A percentile compares a stretch with the other conserved stretches of the same genome.
Evolutionary conservation across 2,113 vertebrate genomes (phyloP).

Genomic region (Ammodytes marinus): DNA sequence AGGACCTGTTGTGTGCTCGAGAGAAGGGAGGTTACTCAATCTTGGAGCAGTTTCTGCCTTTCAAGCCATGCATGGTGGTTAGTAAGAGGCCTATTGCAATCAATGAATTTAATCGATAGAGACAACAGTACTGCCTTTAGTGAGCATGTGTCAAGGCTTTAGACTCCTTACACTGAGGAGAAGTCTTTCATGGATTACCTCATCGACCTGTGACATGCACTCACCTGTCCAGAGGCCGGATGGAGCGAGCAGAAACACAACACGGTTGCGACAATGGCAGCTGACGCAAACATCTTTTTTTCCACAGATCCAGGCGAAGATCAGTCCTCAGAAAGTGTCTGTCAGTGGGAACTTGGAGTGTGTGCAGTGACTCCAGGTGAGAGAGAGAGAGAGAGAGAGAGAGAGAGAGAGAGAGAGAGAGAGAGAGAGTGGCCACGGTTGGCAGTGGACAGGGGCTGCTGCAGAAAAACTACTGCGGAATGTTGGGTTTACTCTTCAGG

Average conservation of each 20-base stretch:
- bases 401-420: too few relatives aligned
- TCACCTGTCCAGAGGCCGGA: constrained; percentile 79
- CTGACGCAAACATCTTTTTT: constrained; percentile 69
- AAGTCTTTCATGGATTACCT: background rate
- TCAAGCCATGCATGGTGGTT: background rate
- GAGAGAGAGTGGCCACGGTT: constrained; percentile 42
- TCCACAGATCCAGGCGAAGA: constrained; percentile 25
- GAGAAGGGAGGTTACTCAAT: background rate
- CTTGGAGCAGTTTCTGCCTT: background rate
- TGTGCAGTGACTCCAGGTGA: constrained; percentile 54
- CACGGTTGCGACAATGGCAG: constrained; percentile 61
- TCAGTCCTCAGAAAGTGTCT: constrained; percentile 22
- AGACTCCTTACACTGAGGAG: background rate
- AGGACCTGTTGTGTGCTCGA: background rate
- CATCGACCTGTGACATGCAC: constrained; percentile 37
- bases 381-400: too few relatives aligned
- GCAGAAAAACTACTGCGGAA: constrained; percentile 60
- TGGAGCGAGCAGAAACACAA: constrained; percentile 67
- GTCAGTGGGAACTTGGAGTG: constrained; percentile 36
- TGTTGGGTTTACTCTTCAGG: constrained; percentile 66
- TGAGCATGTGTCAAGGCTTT: background rate
- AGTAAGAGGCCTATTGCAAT: background rate
- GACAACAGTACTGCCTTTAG: background rate
- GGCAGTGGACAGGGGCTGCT: constrained; percentile 59
- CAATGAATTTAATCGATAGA: background rate